Evolutionary conservation across 2,888 invertebrate genomes (phyloP).

Genomic region (Phortica okadai): DNA sequence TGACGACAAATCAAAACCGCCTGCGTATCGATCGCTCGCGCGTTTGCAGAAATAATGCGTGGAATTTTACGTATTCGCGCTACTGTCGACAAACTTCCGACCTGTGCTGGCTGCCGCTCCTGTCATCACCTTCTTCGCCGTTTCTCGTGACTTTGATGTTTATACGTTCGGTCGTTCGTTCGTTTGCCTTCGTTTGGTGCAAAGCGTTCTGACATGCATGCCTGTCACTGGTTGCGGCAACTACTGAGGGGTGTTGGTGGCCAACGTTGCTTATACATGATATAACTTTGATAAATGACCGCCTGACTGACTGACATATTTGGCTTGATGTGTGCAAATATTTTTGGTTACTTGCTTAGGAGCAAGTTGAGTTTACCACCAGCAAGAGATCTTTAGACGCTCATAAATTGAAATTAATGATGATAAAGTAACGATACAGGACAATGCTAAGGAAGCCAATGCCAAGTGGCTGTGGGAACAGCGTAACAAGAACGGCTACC

Average conservation of each 20-base stretch:
- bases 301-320: constrained; percentile 46
- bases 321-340: constrained; percentile 44
- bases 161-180: constrained; percentile 1
- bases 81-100: constrained; percentile 53
- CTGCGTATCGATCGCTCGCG: constrained; percentile 61
- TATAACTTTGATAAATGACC: constrained; percentile 66
- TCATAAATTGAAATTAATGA: constrained; percentile 66
- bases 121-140: constrained; percentile 9
- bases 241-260: neutral
- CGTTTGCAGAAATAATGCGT: constrained; percentile 54
- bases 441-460: constrained; percentile 1
- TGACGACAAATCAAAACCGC: constrained; percentile 62
- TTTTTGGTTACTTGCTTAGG: constrained; percentile 16
- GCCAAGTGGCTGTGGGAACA: constrained; percentile 4
- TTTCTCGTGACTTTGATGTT: constrained; percentile 32
- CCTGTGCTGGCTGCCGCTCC: constrained; percentile 48
- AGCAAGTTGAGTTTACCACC: constrained; percentile 5
- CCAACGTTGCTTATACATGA: constrained; percentile 40
- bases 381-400: constrained; percentile 25
- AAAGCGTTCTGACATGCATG: constrained; percentile 50
- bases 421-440: constrained; percentile 49
- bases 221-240: constrained; percentile 27
- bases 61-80: constrained; percentile 71
- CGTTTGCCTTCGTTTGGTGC: constrained; percentile 45
- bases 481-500: neutral